Percentiles rank a stretch among this genome's conserved stretches.
These are phyloP conservation scores for Atta colombica DNA, from an alignment of 1,140 invertebrate genomes.

Conservation along the genomic window DNA sequence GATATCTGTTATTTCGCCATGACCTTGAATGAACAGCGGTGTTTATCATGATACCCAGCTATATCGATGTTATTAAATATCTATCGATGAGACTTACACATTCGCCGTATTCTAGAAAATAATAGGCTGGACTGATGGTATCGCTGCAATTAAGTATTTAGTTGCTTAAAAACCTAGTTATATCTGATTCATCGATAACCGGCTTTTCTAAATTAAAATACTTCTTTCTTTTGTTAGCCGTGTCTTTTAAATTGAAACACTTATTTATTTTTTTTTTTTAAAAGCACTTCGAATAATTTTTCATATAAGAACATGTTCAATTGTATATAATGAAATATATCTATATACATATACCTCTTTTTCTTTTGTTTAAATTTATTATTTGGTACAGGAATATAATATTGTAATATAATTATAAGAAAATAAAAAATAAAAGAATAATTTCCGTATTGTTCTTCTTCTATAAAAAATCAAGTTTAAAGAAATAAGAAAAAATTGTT, in stretches of 20 bases:
- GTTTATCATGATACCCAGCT: neutral
- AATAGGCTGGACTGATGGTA: neutral
- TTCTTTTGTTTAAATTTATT: no score
- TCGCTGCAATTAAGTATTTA: neutral
- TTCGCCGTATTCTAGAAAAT: neutral
- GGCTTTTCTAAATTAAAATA: neutral
- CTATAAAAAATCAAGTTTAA: no score
- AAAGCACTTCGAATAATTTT: neutral
- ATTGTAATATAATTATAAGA: no score
- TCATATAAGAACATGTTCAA: no score
- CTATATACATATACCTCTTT: no score
- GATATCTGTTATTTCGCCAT: conserved; percentile 26
- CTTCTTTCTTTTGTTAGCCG: neutral
- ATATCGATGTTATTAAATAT: conserved; percentile 7
- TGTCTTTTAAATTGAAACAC: neutral
- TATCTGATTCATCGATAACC: neutral
- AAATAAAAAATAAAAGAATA: no score
- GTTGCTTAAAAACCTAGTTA: neutral
- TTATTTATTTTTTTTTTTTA: neutral
- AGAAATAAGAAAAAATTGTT: no score
- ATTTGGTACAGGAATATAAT: no score
- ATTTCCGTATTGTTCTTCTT: no score
- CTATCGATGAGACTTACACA: neutral
- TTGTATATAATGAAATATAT: no score
- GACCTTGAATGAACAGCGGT: conserved; percentile 28